Conservation (phyloP, 2,797 vertebrate genomes). For the Champsocephalus gunnari region DNA sequence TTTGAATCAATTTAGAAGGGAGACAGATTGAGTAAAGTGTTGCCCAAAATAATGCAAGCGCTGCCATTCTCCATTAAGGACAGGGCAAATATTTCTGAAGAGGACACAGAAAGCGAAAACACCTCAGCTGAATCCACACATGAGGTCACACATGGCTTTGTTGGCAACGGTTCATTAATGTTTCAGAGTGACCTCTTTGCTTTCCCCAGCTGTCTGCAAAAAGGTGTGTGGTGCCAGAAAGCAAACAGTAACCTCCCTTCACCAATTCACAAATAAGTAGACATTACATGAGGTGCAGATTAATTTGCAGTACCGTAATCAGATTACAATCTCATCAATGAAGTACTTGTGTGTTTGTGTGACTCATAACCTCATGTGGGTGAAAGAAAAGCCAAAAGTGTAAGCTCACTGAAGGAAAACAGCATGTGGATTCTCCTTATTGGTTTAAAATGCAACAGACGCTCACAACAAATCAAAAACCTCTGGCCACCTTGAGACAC, state of each 20-base stretch:
- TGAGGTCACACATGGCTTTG: constrained; percentile 23
- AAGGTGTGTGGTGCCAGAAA: constrained; percentile 8
- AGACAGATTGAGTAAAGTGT: constrained; percentile 37
- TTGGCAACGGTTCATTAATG: constrained; percentile 34
- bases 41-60: constrained; percentile 28
- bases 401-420: constrained; percentile 17
- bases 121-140: constrained; percentile 39
- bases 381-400: neutral
- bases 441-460: constrained; percentile 48
- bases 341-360: constrained; percentile 5
- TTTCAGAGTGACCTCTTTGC: constrained; percentile 18
- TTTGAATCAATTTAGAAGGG: neutral
- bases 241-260: constrained; percentile 10
- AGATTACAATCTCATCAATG: constrained; percentile 2
- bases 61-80: constrained; percentile 34
- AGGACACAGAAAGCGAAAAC: constrained; percentile 43
- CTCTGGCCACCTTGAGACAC: constrained; percentile 48
- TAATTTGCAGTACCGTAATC: constrained; percentile 8
- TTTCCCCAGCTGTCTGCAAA: constrained; percentile 26
- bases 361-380: constrained; percentile 34
- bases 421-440: constrained; percentile 21
- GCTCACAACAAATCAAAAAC: constrained; percentile 38
- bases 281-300: constrained; percentile 4
- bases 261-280: constrained; percentile 25
- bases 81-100: constrained; percentile 35